Conservation (phyloP, 1,140 invertebrate genomes). For the Spodoptera litura region DNA sequence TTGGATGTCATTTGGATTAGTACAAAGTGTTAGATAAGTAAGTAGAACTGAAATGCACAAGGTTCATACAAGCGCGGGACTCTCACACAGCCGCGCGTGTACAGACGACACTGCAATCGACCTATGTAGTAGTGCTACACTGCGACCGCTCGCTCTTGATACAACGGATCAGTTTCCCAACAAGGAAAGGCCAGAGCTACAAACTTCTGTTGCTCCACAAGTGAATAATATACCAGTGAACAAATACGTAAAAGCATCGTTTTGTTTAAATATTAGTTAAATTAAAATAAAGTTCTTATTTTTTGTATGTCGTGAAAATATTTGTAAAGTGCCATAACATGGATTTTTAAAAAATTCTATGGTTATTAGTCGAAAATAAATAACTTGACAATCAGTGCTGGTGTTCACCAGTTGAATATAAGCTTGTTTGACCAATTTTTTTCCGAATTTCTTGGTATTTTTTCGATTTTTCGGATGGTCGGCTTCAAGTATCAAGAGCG, state of each 20-base stretch:
- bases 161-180: background rate
- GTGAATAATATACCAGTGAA: background rate
- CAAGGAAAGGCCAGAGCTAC: background rate
- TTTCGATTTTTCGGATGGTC: conserved; percentile 37
- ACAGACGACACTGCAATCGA: conserved; percentile 76
- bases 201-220: conserved; percentile 3
- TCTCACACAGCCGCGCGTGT: conserved; percentile 67
- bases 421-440: background rate
- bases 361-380: background rate
- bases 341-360: background rate
- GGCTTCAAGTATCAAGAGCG: conserved; percentile 74
- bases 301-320: background rate
- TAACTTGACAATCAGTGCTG: background rate
- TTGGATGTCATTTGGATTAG: conserved; percentile 67
- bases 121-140: conserved; percentile 66
- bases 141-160: conserved; percentile 64
- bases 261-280: background rate
- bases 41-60: conserved; percentile 78
- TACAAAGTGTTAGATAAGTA: conserved; percentile 73
- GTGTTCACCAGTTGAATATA: background rate
- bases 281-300: background rate
- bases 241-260: too few relatives aligned
- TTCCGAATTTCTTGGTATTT: background rate
- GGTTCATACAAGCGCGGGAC: conserved; percentile 76
- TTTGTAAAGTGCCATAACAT: too few relatives aligned